Conservation (phyloP, 2,888 invertebrate genomes). For the Rhorus exstirpatorius region DNA sequence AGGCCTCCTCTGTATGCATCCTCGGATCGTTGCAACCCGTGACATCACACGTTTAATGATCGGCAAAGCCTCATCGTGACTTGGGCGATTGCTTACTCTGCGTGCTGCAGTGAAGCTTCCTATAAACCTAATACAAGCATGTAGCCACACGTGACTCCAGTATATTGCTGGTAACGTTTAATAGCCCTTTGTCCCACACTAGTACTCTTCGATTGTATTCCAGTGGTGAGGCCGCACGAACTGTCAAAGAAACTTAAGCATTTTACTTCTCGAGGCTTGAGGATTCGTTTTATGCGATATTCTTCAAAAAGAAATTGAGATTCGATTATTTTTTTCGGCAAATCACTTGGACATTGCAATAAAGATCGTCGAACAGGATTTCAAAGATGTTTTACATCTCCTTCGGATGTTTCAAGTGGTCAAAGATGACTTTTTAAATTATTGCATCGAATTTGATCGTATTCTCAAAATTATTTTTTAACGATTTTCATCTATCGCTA, state of each 20-base stretch:
- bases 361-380: too few relatives aligned
- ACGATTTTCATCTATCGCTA: slow-evolving; percentile 1
- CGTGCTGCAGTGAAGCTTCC: slow-evolving; percentile 13
- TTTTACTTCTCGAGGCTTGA: slow-evolving; percentile 9
- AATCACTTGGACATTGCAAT: too few relatives aligned
- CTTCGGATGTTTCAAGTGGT: too few relatives aligned
- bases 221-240: background rate
- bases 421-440: background rate
- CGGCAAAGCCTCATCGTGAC: slow-evolving; percentile 59
- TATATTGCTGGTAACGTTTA: slow-evolving; percentile 55
- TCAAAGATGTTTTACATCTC: background rate
- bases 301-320: slow-evolving; percentile 1
- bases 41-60: slow-evolving; percentile 58
- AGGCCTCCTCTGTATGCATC: slow-evolving; percentile 12
- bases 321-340: background rate
- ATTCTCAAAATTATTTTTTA: background rate
- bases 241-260: background rate
- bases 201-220: background rate
- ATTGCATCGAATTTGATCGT: background rate
- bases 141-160: slow-evolving; percentile 37
- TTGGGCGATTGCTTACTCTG: slow-evolving; percentile 28
- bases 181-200: slow-evolving; percentile 27
- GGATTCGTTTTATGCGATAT: background rate
- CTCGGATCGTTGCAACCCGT: slow-evolving; percentile 37
- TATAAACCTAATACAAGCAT: slow-evolving; percentile 30